Evolutionary conservation across 2,888 invertebrate species (phyloP).

Genomic region (Orthosia gothica): DNA sequence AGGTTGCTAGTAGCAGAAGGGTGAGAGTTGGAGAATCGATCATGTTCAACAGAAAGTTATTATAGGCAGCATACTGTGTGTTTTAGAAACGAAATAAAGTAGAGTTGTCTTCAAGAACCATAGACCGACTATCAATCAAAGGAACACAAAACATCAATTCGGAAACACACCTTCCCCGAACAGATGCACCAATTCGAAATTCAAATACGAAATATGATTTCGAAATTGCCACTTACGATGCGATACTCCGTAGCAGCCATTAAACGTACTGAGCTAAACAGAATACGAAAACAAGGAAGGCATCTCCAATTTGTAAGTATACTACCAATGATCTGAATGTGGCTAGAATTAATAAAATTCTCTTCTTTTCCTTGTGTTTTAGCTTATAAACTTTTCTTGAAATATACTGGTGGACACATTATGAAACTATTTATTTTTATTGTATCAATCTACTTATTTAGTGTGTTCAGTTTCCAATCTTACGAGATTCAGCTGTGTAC

Average conservation of each 20-base stretch:
- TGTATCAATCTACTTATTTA: too few species aligned
- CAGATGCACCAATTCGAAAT: slow-evolving; percentile 38
- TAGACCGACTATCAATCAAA: neutral
- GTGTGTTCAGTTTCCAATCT: too few species aligned
- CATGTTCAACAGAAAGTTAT: too few species aligned
- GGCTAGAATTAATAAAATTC: slow-evolving; percentile 39
- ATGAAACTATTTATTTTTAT: too few species aligned
- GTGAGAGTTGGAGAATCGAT: too few species aligned
- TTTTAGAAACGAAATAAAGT: too few species aligned
- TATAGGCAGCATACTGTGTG: too few species aligned
- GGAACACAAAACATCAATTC: neutral
- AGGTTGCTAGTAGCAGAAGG: too few species aligned
- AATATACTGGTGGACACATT: neutral
- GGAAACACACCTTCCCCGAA: neutral
- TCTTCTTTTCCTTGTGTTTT: slow-evolving; percentile 10
- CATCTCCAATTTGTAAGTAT: slow-evolving; percentile 45
- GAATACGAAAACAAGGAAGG: slow-evolving; percentile 53
- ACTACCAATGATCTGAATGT: slow-evolving; percentile 35
- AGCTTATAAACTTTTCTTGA: neutral
- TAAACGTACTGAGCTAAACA: slow-evolving; percentile 50
- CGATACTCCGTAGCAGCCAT: slow-evolving; percentile 35
- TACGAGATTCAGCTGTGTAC: too few species aligned
- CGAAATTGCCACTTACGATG: slow-evolving; percentile 47
- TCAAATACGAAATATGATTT: slow-evolving; percentile 19
- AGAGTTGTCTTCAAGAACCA: too few species aligned